These are phyloP conservation scores for Actenoides hombroni DNA, from an alignment of 2,113 vertebrate genomes.

Conservation along the genomic window DNA sequence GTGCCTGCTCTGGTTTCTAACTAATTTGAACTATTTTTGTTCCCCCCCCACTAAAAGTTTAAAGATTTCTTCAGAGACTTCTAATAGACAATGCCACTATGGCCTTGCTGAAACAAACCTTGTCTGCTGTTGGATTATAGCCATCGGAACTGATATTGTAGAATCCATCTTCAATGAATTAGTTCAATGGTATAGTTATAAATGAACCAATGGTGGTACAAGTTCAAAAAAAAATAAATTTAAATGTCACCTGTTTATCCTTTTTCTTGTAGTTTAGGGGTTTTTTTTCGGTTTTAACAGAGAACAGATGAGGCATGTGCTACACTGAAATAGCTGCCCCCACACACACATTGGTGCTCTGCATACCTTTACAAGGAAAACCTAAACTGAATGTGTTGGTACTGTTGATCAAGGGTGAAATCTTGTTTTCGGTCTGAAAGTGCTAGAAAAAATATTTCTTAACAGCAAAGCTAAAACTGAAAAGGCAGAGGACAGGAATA, in stretches of 20 bases:
- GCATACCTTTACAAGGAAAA: not conserved
- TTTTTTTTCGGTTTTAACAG: not conserved
- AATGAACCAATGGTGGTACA: not conserved
- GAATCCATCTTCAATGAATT: not conserved
- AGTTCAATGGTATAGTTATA: not conserved
- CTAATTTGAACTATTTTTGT: not conserved
- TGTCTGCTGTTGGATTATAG: not conserved
- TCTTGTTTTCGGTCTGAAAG: not conserved
- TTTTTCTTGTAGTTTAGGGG: not conserved
- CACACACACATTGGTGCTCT: fast-evolving
- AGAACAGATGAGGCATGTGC: not conserved
- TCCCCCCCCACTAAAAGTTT: not conserved
- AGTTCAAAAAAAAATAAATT: not conserved
- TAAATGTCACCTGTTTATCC: not conserved
- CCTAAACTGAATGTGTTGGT: fast-evolving
- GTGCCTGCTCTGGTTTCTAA: not conserved
- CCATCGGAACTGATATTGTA: not conserved
- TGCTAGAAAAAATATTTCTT: not conserved
- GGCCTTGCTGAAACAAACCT: not conserved
- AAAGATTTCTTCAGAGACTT: not conserved
- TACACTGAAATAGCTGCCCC: not conserved
- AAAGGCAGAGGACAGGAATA: not conserved
- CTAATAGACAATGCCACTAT: not conserved
- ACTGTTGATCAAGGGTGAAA: not conserved
- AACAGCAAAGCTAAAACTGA: not conserved